Base-by-base conservation (phyloP, 2,888 invertebrate species). In the Rosalia funebris region DNA sequence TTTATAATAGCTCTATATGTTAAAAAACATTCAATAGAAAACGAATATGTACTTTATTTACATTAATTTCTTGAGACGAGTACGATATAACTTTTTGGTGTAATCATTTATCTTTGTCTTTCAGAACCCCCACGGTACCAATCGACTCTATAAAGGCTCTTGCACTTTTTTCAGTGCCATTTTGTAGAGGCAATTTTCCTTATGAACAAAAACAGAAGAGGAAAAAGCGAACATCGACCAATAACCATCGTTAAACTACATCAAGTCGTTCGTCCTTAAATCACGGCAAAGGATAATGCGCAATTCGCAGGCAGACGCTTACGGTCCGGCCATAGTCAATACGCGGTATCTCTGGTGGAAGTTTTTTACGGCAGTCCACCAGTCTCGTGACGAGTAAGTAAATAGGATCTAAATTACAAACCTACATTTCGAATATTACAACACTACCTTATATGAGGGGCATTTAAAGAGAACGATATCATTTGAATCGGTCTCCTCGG, bases 241-340 rank as follows among this genome's bases (percentile, higher is more conserved):
- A 63, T 62, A 63, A 63, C 59, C 63, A 63, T 63, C 66, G 65
- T 62, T 58, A 60, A 62, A 60, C 63, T 56, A 63, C 59, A 60
- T 46, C 16, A 31, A 53, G 42, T 10, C 25, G 53, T 42, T 53
- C 60, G 55, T 64, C 60, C 62, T 64, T 66, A 68, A 66, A 66
- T 68, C 68, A 71, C 69, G 65, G 63, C 65, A 64, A 67, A 65
- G 57, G 68, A 67, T 76, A 76, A 76, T 75, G 71, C 69, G 75
- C 75, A 72, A 77, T 77, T 77, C 74, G 73, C 71, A 76, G 71
- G 75, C 77, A 71, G 71, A 65, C 63, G 57, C 61, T 63, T 50
- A 55, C 60, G 63, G 58, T 36, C 58, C 56, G 42, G 44, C 57
- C 45, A 36, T 46, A 41, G 45, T 57, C 57, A 56, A 62, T 59